Conservation (phyloP, 1,140 invertebrate species). For the Anoplolepis gracilipes region DNA sequence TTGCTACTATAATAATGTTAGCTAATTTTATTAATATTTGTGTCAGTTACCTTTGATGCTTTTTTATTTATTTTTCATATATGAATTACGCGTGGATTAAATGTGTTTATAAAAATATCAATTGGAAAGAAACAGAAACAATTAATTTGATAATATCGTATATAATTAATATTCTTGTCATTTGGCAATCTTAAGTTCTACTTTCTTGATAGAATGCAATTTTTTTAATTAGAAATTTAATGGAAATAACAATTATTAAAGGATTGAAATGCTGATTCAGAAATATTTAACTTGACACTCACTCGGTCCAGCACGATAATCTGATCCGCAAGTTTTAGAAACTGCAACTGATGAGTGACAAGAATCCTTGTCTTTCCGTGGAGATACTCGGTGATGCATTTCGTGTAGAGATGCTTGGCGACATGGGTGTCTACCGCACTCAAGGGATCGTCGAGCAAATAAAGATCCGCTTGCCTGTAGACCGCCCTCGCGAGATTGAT, state of each 20-base stretch:
- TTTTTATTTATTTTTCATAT: too few relatives aligned
- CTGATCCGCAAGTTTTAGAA: slow-evolving; percentile 90
- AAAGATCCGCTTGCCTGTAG: slow-evolving; percentile 91
- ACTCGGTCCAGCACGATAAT: slow-evolving; percentile 93
- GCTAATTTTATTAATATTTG: too few relatives aligned
- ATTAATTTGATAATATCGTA: too few relatives aligned
- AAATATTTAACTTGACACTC: slow-evolving; percentile 69
- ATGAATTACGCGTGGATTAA: too few relatives aligned
- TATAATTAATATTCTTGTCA: too few relatives aligned
- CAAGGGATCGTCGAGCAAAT: slow-evolving; percentile 93
- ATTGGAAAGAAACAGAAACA: too few relatives aligned
- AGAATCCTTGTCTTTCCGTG: slow-evolving; percentile 90
- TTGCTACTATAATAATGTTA: too few relatives aligned
- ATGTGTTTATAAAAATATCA: too few relatives aligned
- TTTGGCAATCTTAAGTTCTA: too few relatives aligned
- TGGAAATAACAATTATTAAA: neutral
- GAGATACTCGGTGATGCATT: slow-evolving; percentile 87
- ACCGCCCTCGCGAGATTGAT: slow-evolving; percentile 93
- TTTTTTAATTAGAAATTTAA: neutral
- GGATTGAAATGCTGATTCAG: too few relatives aligned
- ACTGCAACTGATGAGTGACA: slow-evolving; percentile 95
- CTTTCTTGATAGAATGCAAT: neutral
- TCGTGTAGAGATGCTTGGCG: slow-evolving; percentile 89
- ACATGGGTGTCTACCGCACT: slow-evolving; percentile 91
- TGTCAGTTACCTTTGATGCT: too few relatives aligned